Percentiles rank a stretch among this genome's conserved stretches.
Evolutionary conservation across 2,888 invertebrate genomes (phyloP).

Genomic region (Limnephilus rhombicus): DNA sequence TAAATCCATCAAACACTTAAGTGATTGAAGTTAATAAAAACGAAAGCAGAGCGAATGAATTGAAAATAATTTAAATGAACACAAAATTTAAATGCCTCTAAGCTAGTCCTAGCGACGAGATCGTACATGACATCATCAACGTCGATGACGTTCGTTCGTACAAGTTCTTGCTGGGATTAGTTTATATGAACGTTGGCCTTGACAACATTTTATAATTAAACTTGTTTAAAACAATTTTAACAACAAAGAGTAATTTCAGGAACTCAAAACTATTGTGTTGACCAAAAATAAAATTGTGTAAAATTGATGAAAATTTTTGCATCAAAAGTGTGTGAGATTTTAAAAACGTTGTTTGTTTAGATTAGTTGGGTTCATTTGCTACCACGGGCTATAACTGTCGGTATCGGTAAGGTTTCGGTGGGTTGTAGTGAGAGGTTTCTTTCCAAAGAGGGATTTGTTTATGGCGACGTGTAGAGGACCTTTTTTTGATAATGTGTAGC

Average conservation of each 20-base stretch:
- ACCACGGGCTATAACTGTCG: constrained; percentile 73
- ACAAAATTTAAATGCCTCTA: background rate
- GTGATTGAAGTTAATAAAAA: background rate
- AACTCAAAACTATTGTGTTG: too few relatives aligned
- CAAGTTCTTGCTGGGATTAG: too few relatives aligned
- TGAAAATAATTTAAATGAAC: background rate
- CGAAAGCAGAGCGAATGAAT: background rate
- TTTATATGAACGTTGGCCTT: background rate
- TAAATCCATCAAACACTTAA: background rate
- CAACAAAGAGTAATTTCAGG: too few relatives aligned
- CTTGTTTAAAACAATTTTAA: background rate
- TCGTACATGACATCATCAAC: too few relatives aligned
- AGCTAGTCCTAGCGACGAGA: too few relatives aligned
- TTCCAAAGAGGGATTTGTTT: constrained; percentile 72
- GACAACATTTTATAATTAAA: background rate
- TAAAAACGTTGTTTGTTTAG: background rate
- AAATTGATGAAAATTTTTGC: too few relatives aligned
- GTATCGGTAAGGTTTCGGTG: constrained; percentile 78
- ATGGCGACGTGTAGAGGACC: constrained; percentile 45
- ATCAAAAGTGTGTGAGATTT: background rate
- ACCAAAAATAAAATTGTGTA: too few relatives aligned
- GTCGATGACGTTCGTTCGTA: too few relatives aligned
- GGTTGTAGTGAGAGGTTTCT: constrained; percentile 74
- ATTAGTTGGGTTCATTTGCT: constrained; percentile 65
- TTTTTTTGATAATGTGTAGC: background rate